Evolutionary conservation across 2,888 invertebrate species (phyloP), one percentile per base, ranked within the genome.

Genomic region (Luperina nickerlii): DNA sequence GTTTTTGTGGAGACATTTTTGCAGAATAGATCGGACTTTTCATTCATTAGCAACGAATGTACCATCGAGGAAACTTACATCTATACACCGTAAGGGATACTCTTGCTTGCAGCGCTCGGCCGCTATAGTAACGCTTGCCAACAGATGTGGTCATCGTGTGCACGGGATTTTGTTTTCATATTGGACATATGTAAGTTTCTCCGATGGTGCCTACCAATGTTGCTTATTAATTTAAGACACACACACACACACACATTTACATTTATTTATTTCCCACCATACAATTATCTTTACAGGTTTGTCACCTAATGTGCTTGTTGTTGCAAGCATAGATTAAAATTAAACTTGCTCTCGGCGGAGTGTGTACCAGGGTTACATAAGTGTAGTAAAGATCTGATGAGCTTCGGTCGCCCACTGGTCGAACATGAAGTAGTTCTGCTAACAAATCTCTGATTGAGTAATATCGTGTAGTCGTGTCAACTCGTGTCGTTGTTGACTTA

Each of bases 381-480:
- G n/a, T 70, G 20, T 42, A 69, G 71, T 71, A 54, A 60, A 72
- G 57, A 71, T 78, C 18, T 27, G 66, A 76, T 65, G 74, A 38
- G 74, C 62, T 78, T 76, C 68, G 66, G 68, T 74, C 86, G 80
- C 90, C 88, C 88, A 89, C 80, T 74, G 73, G 69, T 48, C 70
- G n/a, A 63, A 76, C 72, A 79, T 81, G 74, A 83, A 84, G 86
- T 76, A 82, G 79, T 88, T 88, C 79, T 78, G 78, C 87, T 79
- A 85, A 89, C 86, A 86, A 67, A 80, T 27, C 69, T 76, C 45
- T 38, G 32, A 84, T 89, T 88, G 84, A 75, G 86, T 45, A 89
- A 89, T 77, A 83, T 76, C 74, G 62, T 80, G 80, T 83, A 48
- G 63, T 54, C 78, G 67, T 73, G 69, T 75, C 76, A 62, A 48